Evolutionary conservation across 2,797 vertebrate species (phyloP).

Genomic region (Champsocephalus gunnari): DNA sequence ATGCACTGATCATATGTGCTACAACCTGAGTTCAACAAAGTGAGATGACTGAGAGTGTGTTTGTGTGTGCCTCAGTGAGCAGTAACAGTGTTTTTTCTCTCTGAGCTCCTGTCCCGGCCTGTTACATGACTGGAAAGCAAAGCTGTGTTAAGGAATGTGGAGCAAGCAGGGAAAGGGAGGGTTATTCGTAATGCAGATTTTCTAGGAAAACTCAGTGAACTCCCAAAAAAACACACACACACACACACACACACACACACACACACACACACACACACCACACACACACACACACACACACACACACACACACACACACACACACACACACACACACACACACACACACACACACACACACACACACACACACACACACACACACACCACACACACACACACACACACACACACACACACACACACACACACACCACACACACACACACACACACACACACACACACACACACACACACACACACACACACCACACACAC

Average conservation of each 20-base stretch:
- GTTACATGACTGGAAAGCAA: conserved; percentile 53
- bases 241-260: too few species aligned
- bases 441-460: too few species aligned
- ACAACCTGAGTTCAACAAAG: neutral
- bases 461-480: too few species aligned
- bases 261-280: too few species aligned
- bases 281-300: too few species aligned
- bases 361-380: too few species aligned
- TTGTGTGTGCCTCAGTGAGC: conserved; percentile 11
- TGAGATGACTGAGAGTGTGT: conserved; percentile 9
- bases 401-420: too few species aligned
- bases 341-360: too few species aligned
- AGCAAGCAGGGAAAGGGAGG: neutral
- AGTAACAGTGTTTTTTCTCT: conserved; percentile 15
- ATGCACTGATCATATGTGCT: conserved; percentile 13
- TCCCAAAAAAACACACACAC: conserved; percentile 36
- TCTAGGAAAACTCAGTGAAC: conserved; percentile 67
- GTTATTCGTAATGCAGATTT: conserved; percentile 27
- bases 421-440: neutral
- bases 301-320: too few species aligned
- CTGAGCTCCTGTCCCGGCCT: neutral
- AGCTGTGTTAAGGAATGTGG: conserved; percentile 48
- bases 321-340: too few species aligned
- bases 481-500: neutral
- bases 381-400: too few species aligned